Percentiles rank a stretch among this genome's conserved stretches.
Conservation (phyloP, 2,113 vertebrate genomes). For the Halcyon senegalensis region DNA sequence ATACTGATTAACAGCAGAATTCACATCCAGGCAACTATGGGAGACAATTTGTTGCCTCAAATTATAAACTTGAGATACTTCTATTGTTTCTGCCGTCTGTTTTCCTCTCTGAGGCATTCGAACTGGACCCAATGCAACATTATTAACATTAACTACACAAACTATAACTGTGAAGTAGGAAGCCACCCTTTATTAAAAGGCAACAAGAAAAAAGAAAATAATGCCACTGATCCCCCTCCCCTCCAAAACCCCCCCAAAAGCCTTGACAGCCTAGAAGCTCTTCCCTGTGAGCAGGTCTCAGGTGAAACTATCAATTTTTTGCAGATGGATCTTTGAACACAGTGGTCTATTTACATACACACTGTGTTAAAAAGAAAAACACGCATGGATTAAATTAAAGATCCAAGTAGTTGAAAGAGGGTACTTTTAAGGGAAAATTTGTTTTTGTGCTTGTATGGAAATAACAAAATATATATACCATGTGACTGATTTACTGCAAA, state of each 20-base stretch:
- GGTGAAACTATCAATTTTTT: not conserved
- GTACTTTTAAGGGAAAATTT: not conserved
- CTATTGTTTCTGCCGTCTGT: not conserved
- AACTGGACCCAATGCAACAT: not conserved
- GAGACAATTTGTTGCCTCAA: not conserved
- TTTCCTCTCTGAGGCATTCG: not conserved
- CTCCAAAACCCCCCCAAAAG: not conserved
- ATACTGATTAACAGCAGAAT: not conserved
- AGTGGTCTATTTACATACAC: not conserved
- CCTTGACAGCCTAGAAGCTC: not conserved
- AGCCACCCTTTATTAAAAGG: not conserved
- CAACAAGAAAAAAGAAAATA: not conserved
- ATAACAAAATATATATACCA: not conserved
- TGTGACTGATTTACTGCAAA: not conserved
- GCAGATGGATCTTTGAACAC: not conserved
- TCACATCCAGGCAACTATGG: not conserved
- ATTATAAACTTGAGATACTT: not conserved
- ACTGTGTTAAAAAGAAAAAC: not conserved
- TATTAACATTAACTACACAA: not conserved
- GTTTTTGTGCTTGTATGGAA: not conserved
- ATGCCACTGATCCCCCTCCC: accelerated
- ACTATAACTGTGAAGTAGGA: not conserved
- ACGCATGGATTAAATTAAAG: not conserved
- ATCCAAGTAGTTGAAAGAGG: not conserved
- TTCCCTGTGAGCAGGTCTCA: not conserved